Evolutionary conservation across 2,888 invertebrate genomes (phyloP), one percentile per base, ranked within the genome.

Genomic region (Arenicola marina): DNA sequence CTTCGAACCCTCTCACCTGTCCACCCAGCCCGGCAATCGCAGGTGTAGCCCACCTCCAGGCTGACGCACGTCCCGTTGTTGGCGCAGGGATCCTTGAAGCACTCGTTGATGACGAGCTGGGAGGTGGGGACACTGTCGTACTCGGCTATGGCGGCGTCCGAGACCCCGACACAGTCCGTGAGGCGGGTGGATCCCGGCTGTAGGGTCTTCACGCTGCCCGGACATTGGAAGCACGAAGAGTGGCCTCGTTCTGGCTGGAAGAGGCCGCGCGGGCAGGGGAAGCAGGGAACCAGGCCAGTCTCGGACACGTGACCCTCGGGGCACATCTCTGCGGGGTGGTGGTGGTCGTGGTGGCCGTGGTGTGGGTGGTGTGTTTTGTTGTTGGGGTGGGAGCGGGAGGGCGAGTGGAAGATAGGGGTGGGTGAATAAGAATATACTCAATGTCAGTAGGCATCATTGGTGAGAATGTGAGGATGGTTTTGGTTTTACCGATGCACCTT

Each of bases 21-120:
- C 62, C 61, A 67, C 76, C 94, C 94, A 26, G 90, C 86, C 59
- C 89, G 87, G 85, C 95, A 95, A 58, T 89, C 87, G 86, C 95
- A 95, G 68, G 86, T 86, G 83, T 89, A 92, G 38, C 86, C 86
- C 54, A 60, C 83, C 76, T 63, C 75, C 51, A 76, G 66, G 15
- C 71, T 69, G 44, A 75, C 62, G 65, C 86, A 86, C n/a, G 73
- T 75, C n/a, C 76, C 84, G 4, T 81, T 82, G 59, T 84, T 84
- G 29, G 71, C 71, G 68, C 89, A 89, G 11, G 86, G 84, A 4
- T 84, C 76, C 15, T 79, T 75, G 62, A 85, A 83, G 72, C 89
- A 89, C 28, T 85, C 83, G 66, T 85, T 84, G 33, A 79, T 76
- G 18, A 69, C 65, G 44, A 78, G 64, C 33, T 75, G 70, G 28